A percentile compares a stretch with the other conserved stretches of the same genome.
These are phyloP conservation scores for Ectemnius continuus DNA, from an alignment of 2,888 invertebrate species.

Conservation along the genomic window DNA sequence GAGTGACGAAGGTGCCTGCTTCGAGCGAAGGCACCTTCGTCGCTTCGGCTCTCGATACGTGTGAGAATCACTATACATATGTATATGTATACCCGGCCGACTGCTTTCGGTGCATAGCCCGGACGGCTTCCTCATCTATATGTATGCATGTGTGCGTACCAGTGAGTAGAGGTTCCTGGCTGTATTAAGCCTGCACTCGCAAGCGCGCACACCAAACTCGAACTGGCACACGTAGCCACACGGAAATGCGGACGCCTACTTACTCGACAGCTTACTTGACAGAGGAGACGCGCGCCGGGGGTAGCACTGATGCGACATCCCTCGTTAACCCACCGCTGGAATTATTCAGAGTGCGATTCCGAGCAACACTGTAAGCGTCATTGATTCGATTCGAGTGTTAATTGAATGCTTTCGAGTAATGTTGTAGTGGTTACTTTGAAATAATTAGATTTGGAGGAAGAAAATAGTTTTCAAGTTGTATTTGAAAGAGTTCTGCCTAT, in stretches of 20 bases:
- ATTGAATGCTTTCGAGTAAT: too few relatives aligned
- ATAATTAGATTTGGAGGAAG: too few relatives aligned
- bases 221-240: constrained; percentile 32
- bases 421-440: too few relatives aligned
- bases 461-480: too few relatives aligned
- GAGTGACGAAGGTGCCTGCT: constrained; percentile 21
- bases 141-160: neutral
- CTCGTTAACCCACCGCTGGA: too few relatives aligned
- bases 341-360: too few relatives aligned
- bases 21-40: constrained; percentile 26
- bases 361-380: too few relatives aligned
- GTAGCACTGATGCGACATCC: constrained; percentile 12
- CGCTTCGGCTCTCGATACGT: constrained; percentile 18
- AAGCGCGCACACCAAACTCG: constrained; percentile 32
- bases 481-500: too few relatives aligned
- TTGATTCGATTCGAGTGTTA: too few relatives aligned
- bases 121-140: neutral
- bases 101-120: constrained; percentile 13
- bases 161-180: neutral
- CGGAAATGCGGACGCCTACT: constrained; percentile 27
- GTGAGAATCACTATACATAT: neutral
- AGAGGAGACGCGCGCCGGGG: neutral
- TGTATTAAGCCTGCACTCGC: constrained; percentile 31
- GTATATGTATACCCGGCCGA: neutral
- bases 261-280: neutral